These are phyloP conservation scores for Apodemia duryi DNA, from an alignment of 2,888 invertebrate genomes.

Conservation along the genomic window DNA sequence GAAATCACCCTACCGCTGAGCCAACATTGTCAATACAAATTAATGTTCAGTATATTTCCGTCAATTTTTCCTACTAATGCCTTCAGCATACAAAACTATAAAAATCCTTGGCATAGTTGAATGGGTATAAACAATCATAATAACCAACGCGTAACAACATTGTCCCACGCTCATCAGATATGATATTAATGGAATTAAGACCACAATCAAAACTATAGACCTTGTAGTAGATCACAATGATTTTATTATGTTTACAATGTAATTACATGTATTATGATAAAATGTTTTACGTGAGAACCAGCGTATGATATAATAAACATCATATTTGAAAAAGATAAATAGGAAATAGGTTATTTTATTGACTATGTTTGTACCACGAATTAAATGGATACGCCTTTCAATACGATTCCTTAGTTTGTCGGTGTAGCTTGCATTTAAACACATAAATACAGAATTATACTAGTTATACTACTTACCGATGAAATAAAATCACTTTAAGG, in stretches of 20 bases:
- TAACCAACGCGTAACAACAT: constrained; percentile 1
- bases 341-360: too few relatives aligned
- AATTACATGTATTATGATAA: constrained; percentile 1
- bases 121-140: constrained; percentile 47
- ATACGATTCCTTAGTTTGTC: too few relatives aligned
- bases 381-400: too few relatives aligned
- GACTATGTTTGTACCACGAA: too few relatives aligned
- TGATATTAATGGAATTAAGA: constrained; percentile 36
- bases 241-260: not conserved
- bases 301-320: not conserved
- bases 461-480: too few relatives aligned
- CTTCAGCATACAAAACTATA: constrained; percentile 9
- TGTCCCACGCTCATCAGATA: constrained; percentile 56
- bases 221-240: constrained; percentile 5
- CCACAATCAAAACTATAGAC: constrained; percentile 18
- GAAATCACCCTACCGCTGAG: not conserved
- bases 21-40: not conserved
- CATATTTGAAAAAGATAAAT: too few relatives aligned
- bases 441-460: too few relatives aligned
- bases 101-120: constrained; percentile 51
- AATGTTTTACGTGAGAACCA: not conserved
- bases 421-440: too few relatives aligned
- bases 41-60: not conserved
- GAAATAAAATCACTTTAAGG: too few relatives aligned
- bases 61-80: not conserved